These are phyloP conservation scores for Taxidea taxus DNA, from an alignment of 2,113 vertebrate species.

Conservation along the genomic window DNA sequence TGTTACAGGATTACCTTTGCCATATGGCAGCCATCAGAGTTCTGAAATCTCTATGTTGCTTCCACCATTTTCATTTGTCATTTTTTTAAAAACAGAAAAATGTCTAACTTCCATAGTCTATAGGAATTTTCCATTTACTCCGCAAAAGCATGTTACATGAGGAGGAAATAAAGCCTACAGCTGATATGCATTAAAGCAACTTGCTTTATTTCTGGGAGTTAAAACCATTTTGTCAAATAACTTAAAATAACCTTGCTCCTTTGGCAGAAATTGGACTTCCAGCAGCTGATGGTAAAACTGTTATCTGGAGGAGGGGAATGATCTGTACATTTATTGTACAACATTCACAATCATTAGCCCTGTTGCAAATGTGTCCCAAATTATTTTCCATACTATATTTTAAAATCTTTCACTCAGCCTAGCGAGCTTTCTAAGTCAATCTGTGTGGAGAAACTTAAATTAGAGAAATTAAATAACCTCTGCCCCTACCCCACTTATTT, in stretches of 20 bases:
- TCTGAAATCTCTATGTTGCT: not conserved
- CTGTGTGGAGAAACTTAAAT: slow-evolving; percentile 35
- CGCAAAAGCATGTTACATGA: not conserved
- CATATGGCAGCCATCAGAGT: not conserved
- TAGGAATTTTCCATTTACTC: slow-evolving; percentile 37
- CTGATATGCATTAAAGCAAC: slow-evolving; percentile 3
- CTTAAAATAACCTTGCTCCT: slow-evolving; percentile 53
- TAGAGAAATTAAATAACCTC: slow-evolving; percentile 38
- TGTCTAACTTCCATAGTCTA: not conserved
- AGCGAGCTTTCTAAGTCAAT: slow-evolving; percentile 48
- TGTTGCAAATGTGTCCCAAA: not conserved
- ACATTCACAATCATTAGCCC: slow-evolving; percentile 5
- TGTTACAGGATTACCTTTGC: slow-evolving; percentile 8
- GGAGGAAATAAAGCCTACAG: slow-evolving; percentile 43
- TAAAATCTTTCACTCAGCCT: slow-evolving; percentile 15
- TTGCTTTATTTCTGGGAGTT: slow-evolving; percentile 51
- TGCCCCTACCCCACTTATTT: not conserved
- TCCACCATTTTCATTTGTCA: slow-evolving; percentile 2
- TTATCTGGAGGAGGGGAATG: slow-evolving; percentile 7
- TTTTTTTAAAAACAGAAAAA: slow-evolving; percentile 38
- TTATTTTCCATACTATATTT: slow-evolving; percentile 22
- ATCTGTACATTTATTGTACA: not conserved
- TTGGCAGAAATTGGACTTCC: slow-evolving; percentile 40
- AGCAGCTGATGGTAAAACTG: not conserved
- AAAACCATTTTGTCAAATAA: slow-evolving; percentile 58